A percentile compares a stretch with the other conserved stretches of the same genome.
These are phyloP conservation scores for Glandiceps talaboti DNA, from an alignment of 53 echinoderm and acorn worm genomes.

Conservation along the genomic window DNA sequence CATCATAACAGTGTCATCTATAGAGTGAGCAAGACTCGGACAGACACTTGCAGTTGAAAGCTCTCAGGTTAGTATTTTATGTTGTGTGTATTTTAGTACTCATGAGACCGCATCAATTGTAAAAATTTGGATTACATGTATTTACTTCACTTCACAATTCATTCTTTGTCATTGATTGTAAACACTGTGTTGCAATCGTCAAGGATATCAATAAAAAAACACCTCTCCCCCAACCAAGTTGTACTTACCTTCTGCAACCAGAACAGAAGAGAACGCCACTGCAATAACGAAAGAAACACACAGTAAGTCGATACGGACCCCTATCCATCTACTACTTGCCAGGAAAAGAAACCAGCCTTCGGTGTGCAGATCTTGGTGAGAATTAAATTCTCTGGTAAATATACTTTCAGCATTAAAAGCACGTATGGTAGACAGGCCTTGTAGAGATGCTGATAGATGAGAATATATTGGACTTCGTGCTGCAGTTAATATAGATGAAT, in stretches of 20 bases:
- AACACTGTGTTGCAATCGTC: no score
- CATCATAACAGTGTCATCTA: no score
- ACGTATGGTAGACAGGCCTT: constrained; percentile 64
- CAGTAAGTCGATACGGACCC: constrained; percentile 56
- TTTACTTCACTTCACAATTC: no score
- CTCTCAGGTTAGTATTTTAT: no score
- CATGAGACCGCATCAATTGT: no score
- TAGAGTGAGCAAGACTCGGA: no score
- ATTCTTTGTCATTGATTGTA: no score
- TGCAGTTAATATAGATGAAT: constrained; percentile 3
- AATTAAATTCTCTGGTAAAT: constrained; percentile 48
- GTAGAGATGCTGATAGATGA: constrained; percentile 78
- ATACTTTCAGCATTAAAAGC: constrained; percentile 60
- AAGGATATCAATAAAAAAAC: no score
- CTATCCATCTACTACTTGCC: constrained; percentile 68
- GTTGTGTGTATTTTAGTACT: no score
- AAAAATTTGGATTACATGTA: no score
- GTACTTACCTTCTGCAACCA: constrained; percentile 56
- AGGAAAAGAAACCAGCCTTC: constrained; percentile 76
- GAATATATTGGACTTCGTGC: constrained; percentile 94
- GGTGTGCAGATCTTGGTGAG: constrained; percentile 68
- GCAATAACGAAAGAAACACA: constrained; percentile 40
- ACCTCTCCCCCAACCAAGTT: no score
- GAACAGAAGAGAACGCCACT: constrained; percentile 48
- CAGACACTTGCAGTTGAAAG: no score